Conservation (phyloP, 2,113 vertebrate species). For the Poecile atricapillus region DNA sequence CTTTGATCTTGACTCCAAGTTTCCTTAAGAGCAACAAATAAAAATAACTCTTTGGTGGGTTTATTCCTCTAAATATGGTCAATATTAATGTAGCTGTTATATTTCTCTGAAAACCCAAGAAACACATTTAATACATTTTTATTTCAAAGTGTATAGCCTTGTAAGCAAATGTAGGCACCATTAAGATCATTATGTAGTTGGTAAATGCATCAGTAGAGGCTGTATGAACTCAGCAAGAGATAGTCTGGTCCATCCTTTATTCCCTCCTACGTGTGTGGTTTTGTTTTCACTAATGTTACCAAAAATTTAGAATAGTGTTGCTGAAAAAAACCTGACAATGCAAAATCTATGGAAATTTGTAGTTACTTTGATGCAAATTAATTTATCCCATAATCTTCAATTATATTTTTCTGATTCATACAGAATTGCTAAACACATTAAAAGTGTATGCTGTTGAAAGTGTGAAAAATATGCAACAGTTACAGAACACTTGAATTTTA, state of each 20-base stretch:
- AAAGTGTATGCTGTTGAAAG: conserved; percentile 10
- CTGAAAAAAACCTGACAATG: background rate
- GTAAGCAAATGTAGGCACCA: background rate
- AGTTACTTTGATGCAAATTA: background rate
- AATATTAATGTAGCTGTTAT: conserved; percentile 65
- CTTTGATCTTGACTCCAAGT: conserved; percentile 78
- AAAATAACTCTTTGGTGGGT: conserved; percentile 57
- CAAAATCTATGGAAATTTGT: background rate
- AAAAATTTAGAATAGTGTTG: background rate
- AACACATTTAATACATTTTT: conserved; percentile 64
- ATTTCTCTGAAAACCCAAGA: conserved; percentile 53
- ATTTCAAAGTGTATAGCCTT: conserved; percentile 48
- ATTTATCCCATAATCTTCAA: conserved; percentile 1
- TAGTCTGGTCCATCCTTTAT: background rate
- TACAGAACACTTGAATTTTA: conserved; percentile 20
- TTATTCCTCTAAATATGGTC: conserved; percentile 57
- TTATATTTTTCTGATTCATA: conserved; percentile 16
- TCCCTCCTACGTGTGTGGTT: background rate
- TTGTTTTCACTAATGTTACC: background rate
- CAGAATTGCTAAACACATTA: background rate
- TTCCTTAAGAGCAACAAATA: conserved; percentile 68
- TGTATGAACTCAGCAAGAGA: background rate
- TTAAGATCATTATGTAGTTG: background rate
- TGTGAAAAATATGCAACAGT: conserved; percentile 42
- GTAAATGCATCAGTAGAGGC: background rate